Percentiles rank a stretch among this genome's conserved stretches.
Evolutionary conservation across 2,888 invertebrate genomes (phyloP).

Genomic region (Drosophila prostipennis): DNA sequence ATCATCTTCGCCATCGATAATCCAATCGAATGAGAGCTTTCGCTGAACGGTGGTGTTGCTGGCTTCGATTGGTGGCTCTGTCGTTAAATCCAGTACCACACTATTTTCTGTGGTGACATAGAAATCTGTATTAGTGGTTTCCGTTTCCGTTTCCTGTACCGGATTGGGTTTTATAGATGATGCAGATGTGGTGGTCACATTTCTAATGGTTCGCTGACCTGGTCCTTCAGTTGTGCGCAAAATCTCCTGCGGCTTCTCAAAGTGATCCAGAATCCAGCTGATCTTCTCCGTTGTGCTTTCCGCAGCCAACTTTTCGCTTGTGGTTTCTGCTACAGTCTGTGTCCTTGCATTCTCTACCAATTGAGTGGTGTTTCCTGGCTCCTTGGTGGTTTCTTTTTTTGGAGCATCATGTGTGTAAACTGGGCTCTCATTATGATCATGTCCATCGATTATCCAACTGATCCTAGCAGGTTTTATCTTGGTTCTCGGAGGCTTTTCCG

Average conservation of each 20-base stretch:
- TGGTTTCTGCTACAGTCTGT: neutral
- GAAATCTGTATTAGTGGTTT: neutral
- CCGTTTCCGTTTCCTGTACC: neutral
- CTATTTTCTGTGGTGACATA: neutral
- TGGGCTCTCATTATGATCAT: conserved; percentile 62
- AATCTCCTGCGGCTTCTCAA: conserved; percentile 62
- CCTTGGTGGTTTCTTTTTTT: conserved; percentile 23
- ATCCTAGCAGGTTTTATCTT: conserved; percentile 69
- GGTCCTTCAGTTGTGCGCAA: conserved; percentile 50
- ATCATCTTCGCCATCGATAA: conserved; percentile 42
- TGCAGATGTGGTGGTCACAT: conserved; percentile 10
- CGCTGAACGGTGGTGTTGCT: conserved; percentile 1
- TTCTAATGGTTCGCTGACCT: conserved; percentile 13
- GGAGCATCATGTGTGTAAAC: conserved; percentile 47
- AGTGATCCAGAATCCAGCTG: conserved; percentile 67
- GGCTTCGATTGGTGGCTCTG: neutral
- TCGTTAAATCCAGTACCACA: neutral
- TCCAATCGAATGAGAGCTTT: conserved; percentile 46
- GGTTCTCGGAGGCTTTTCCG: conserved; percentile 42
- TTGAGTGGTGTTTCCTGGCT: neutral
- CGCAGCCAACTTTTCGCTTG: neutral
- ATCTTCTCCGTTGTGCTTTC: conserved; percentile 47
- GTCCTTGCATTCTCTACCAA: no score
- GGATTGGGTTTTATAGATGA: neutral
- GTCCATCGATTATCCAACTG: conserved; percentile 80